Evolutionary conservation across 2,888 invertebrate species (phyloP).

Genomic region (Pachydiplax longipennis): DNA sequence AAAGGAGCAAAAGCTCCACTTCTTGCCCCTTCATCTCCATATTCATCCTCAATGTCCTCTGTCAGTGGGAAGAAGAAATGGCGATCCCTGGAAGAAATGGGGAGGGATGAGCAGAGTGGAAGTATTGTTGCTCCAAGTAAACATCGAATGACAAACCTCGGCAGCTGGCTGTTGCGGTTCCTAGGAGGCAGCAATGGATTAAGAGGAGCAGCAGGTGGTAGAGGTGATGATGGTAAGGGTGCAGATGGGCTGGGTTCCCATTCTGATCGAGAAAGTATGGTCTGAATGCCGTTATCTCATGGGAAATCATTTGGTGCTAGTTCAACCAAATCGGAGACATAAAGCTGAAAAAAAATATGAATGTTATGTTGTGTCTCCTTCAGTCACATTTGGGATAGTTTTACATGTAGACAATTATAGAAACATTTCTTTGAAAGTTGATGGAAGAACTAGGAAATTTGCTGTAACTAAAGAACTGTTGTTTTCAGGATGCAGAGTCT

Average conservation of each 20-base stretch:
- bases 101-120: conserved; percentile 53
- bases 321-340: conserved; percentile 11
- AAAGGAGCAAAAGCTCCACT: conserved; percentile 15
- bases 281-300: neutral
- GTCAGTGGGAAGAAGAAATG: conserved; percentile 60
- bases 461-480: neutral
- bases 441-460: neutral
- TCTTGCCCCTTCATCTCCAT: conserved; percentile 2
- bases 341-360: neutral
- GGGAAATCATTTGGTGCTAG: conserved; percentile 2
- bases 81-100: conserved; percentile 78
- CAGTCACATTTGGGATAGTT: neutral
- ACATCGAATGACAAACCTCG: conserved; percentile 1
- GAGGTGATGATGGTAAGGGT: conserved; percentile 20
- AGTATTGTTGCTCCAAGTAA: neutral
- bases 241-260: conserved; percentile 39
- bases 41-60: conserved; percentile 15
- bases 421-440: neutral
- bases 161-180: conserved; percentile 36
- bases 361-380: neutral
- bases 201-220: conserved; percentile 6
- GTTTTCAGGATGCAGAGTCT: neutral
- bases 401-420: conserved; percentile 1
- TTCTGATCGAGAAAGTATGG: conserved; percentile 37
- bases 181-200: conserved; percentile 21